These are phyloP conservation scores for Penaeus chinensis DNA, from an alignment of 1,140 invertebrate species.

Conservation along the genomic window DNA sequence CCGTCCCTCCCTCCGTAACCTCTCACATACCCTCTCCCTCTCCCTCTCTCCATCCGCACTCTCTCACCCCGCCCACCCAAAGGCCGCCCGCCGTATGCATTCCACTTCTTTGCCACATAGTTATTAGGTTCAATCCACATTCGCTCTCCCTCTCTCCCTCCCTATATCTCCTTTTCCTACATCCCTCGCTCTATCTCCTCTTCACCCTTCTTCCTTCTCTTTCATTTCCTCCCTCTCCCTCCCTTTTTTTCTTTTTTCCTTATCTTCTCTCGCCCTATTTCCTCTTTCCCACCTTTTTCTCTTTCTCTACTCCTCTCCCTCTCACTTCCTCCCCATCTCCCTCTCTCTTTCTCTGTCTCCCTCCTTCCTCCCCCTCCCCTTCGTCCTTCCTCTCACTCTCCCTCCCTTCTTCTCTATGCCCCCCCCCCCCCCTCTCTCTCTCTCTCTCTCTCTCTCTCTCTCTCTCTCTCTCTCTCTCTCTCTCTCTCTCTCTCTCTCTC, in stretches of 20 bases:
- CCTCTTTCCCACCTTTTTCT: not conserved
- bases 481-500: not conserved
- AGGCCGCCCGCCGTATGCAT: not conserved
- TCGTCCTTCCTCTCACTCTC: not conserved
- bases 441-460: not conserved
- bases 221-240: not conserved
- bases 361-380: not conserved
- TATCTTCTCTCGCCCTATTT: not conserved
- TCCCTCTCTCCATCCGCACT: too few relatives aligned
- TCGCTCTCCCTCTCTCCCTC: not conserved
- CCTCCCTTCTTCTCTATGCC: not conserved
- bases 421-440: too few relatives aligned
- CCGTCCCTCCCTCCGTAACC: not conserved
- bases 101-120: slow-evolving; percentile 19
- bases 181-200: not conserved
- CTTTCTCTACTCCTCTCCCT: not conserved
- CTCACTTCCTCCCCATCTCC: not conserved
- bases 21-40: not conserved
- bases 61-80: not conserved
- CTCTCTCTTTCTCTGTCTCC: not conserved
- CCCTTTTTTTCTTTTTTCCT: not conserved
- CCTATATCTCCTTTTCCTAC: not conserved
- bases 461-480: not conserved
- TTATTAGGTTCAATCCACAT: slow-evolving; percentile 49
- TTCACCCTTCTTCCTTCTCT: not conserved